phyloP scores from a whole-genome alignment of 2,797 vertebrate genomes.

The Onychomys arenicola region DNA sequence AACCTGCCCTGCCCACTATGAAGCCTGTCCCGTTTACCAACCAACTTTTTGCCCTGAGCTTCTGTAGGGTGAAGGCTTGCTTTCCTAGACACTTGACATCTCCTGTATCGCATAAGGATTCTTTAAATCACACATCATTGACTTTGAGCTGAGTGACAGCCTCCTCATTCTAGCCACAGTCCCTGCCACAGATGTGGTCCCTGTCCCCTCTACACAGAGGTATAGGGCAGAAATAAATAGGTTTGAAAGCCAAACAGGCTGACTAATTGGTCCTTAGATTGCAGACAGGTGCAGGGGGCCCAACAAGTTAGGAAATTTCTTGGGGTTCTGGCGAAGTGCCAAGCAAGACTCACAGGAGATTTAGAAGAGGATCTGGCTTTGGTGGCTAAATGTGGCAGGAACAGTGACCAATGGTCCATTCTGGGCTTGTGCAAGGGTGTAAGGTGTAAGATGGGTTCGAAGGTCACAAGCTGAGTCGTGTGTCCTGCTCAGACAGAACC shows the following conservation, averaged over 20 bases:
- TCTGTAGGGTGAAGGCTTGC: neutral
- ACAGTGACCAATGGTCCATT: fast-evolving
- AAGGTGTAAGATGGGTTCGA: neutral
- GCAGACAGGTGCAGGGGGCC: neutral
- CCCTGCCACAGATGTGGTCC: neutral
- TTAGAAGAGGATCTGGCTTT: neutral
- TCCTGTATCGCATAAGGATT: fast-evolving
- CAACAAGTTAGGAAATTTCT: neutral
- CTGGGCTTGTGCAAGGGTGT: neutral
- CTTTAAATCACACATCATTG: neutral
- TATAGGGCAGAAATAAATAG: neutral
- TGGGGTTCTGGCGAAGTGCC: neutral
- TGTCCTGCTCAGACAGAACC: neutral
- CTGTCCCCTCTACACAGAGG: too few species aligned
- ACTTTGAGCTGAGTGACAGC: neutral
- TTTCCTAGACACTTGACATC: neutral
- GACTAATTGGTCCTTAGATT: neutral
- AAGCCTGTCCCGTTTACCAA: neutral
- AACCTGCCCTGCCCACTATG: neutral
- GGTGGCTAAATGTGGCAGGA: neutral
- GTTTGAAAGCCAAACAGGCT: neutral
- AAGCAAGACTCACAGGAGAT: neutral
- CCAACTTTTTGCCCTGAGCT: neutral
- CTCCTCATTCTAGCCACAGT: neutral
- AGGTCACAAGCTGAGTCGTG: neutral